phyloP scores from a whole-genome alignment of 1,140 invertebrate genomes.

The Carposina sasakii region DNA sequence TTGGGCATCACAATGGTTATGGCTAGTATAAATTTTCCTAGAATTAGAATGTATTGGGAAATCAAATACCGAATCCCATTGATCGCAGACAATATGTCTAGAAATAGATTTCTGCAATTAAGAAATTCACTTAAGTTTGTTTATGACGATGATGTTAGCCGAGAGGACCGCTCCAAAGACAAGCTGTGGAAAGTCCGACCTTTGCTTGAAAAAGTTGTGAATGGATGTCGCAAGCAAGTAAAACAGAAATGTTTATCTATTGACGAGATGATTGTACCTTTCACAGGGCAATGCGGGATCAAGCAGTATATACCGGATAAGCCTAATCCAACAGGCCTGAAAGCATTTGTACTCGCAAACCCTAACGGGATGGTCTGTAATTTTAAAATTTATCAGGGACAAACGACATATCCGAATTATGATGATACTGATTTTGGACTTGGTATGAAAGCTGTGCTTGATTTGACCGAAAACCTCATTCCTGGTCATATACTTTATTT shows the following conservation, averaged over 20 bases:
- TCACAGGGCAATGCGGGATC: not conserved
- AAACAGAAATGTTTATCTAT: not conserved
- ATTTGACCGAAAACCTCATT: not conserved
- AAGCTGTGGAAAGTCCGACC: conserved; percentile 6
- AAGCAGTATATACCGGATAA: not conserved
- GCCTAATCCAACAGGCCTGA: not conserved
- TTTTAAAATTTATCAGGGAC: conserved; percentile 1
- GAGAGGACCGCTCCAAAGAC: not conserved
- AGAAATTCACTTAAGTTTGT: conserved; percentile 1
- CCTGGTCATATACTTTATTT: conserved; percentile 6
- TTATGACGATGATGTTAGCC: not conserved
- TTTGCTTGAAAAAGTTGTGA: not conserved
- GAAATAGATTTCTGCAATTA: not conserved
- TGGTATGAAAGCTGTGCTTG: not conserved
- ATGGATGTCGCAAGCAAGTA: not conserved
- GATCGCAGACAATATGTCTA: not conserved
- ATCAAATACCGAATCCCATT: not conserved
- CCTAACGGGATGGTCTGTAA: conserved; percentile 1
- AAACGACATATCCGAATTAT: not conserved
- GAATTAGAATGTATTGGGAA: conserved; percentile 6
- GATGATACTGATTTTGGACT: not conserved
- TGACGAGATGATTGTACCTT: conserved; percentile 4
- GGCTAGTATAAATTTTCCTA: not conserved
- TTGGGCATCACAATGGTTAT: conserved; percentile 1
- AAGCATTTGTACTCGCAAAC: conserved; percentile 5